A percentile compares a stretch with the other conserved stretches of the same genome.
These are phyloP conservation scores for Vimba vimba DNA, from an alignment of 2,113 vertebrate genomes.

Conservation along the genomic window DNA sequence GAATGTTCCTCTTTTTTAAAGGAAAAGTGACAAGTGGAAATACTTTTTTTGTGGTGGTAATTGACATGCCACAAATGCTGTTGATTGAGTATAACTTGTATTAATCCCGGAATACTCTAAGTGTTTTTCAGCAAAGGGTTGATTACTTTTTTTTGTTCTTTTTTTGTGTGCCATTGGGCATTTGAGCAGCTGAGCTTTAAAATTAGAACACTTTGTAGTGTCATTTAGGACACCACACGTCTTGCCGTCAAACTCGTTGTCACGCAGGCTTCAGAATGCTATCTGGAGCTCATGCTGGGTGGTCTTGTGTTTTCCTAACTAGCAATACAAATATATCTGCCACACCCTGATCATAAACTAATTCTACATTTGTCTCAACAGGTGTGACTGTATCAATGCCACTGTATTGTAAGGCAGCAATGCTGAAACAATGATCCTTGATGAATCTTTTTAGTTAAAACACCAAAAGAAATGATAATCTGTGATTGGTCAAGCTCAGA, in stretches of 20 bases:
- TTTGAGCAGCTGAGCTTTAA: conserved; percentile 5
- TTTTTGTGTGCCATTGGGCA: background rate
- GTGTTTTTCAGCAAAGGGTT: background rate
- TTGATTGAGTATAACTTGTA: background rate
- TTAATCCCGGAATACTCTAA: background rate
- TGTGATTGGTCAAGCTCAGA: background rate
- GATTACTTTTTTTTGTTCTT: background rate
- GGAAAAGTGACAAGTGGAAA: background rate
- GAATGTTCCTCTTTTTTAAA: background rate
- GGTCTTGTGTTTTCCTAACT: conserved; percentile 12
- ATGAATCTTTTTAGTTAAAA: background rate
- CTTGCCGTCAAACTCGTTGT: conserved; percentile 30
- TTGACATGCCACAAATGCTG: background rate
- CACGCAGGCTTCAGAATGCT: conserved; percentile 55
- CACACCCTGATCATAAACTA: background rate
- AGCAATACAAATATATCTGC: conserved; percentile 2
- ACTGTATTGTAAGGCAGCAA: background rate
- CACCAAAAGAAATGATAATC: background rate
- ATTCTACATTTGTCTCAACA: conserved; percentile 1
- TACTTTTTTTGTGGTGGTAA: background rate
- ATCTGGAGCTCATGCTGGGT: conserved; percentile 10
- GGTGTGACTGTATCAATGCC: background rate
- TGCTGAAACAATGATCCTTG: background rate
- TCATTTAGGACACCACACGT: conserved; percentile 31
- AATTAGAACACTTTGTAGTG: conserved; percentile 26